Percentiles rank a stretch among this genome's conserved stretches.
Conservation (phyloP, 2,113 vertebrate genomes). For the Nothobranchius kuhntae region DNA sequence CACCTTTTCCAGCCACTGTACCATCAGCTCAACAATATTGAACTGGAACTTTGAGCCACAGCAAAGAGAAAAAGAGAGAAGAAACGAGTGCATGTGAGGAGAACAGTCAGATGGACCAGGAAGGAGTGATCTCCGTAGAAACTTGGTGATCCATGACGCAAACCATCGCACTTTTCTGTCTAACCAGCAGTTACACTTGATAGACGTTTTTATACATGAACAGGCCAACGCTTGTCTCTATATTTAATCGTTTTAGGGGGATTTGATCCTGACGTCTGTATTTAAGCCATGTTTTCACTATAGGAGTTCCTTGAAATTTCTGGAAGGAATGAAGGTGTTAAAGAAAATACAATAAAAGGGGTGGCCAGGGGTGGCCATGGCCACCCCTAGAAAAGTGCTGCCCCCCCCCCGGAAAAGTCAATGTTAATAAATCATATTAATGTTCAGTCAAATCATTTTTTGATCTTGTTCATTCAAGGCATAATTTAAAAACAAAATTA, state of each 20-base stretch:
- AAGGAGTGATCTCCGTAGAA: neutral
- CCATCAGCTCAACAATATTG: slow-evolving; percentile 53
- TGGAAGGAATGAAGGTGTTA: too few species aligned
- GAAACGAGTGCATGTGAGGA: slow-evolving; percentile 8
- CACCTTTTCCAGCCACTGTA: slow-evolving; percentile 46
- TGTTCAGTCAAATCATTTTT: too few species aligned
- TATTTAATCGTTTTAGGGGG: neutral
- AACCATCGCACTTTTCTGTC: neutral
- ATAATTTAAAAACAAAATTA: too few species aligned
- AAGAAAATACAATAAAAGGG: too few species aligned
- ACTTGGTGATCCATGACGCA: neutral
- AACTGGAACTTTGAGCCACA: slow-evolving; percentile 50
- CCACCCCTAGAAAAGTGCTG: too few species aligned
- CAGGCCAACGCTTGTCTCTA: neutral
- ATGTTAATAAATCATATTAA: too few species aligned
- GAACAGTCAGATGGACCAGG: neutral
- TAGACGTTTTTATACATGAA: neutral
- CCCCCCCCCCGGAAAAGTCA: too few species aligned
- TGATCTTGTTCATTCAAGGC: too few species aligned
- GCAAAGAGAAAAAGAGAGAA: slow-evolving; percentile 3
- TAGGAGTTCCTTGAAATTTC: too few species aligned
- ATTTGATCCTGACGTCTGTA: neutral
- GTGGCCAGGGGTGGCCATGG: too few species aligned
- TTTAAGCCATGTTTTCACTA: too few species aligned
- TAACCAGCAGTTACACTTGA: neutral